A percentile compares a stretch with the other conserved stretches of the same genome.
Evolutionary conservation across 1,140 invertebrate genomes (phyloP).

Genomic region (Leptinotarsa undecemlineata): DNA sequence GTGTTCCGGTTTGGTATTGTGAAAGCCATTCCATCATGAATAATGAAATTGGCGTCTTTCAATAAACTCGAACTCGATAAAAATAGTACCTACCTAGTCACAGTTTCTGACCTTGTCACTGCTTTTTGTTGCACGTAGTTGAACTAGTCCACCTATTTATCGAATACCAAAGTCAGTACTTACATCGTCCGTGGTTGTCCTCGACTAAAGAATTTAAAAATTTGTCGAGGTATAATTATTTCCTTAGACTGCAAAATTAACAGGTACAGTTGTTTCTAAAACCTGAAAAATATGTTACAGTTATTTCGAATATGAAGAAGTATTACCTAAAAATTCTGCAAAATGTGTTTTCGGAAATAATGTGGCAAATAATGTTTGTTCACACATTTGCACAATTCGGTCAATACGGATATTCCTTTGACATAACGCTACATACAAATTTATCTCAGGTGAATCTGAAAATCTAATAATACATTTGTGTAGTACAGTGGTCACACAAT

Average conservation of each 20-base stretch:
- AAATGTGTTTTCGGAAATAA: not conserved
- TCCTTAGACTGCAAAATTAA: not conserved
- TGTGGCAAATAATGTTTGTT: not conserved
- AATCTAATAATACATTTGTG: too few relatives aligned
- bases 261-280: too few relatives aligned
- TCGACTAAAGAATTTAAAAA: not conserved
- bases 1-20: too few relatives aligned
- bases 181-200: not conserved
- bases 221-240: not conserved
- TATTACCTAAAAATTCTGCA: not conserved
- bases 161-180: not conserved
- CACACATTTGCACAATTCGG: not conserved
- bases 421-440: too few relatives aligned
- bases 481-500: too few relatives aligned
- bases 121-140: not conserved
- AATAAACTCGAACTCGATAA: not conserved
- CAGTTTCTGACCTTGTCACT: not conserved
- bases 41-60: not conserved
- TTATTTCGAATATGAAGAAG: not conserved
- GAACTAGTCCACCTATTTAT: not conserved
- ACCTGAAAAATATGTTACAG: not conserved
- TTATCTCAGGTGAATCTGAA: too few relatives aligned
- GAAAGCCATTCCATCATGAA: not conserved
- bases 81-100: not conserved
- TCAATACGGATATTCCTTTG: too few relatives aligned